Conservation (phyloP, 2,113 vertebrate genomes). For the Athene cunicularia region DNA sequence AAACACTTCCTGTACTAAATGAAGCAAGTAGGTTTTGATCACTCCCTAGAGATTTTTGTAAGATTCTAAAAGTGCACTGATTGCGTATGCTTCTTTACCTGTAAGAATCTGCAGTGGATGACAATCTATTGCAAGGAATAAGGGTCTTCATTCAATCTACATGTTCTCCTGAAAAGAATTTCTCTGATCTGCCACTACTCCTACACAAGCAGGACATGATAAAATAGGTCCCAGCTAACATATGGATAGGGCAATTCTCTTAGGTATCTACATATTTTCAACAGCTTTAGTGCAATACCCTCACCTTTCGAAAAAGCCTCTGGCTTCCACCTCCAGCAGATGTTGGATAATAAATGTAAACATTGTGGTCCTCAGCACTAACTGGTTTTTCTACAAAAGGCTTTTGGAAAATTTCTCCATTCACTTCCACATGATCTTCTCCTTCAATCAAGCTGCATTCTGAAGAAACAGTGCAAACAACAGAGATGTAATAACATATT, state of each 20-base stretch:
- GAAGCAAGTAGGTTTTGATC: background rate
- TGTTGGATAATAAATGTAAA: constrained; percentile 93
- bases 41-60: background rate
- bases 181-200: background rate
- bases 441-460: constrained; percentile 91
- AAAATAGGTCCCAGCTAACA: background rate
- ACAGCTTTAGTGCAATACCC: background rate
- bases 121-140: background rate
- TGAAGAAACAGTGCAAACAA: constrained; percentile 45
- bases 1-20: background rate
- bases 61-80: background rate
- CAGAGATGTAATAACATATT: background rate
- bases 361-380: constrained; percentile 91
- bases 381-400: constrained; percentile 93
- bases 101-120: background rate
- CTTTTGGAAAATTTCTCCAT: constrained; percentile 90
- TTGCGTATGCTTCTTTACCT: background rate
- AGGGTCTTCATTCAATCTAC: background rate
- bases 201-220: background rate
- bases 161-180: background rate
- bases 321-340: constrained; percentile 91
- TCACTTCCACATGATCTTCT: constrained; percentile 92
- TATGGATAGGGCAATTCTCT: background rate
- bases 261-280: background rate
- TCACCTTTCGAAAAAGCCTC: constrained; percentile 89